Evolutionary conservation across 2,797 vertebrate genomes (phyloP).

Genomic region (Pseudochromis fuscus): DNA sequence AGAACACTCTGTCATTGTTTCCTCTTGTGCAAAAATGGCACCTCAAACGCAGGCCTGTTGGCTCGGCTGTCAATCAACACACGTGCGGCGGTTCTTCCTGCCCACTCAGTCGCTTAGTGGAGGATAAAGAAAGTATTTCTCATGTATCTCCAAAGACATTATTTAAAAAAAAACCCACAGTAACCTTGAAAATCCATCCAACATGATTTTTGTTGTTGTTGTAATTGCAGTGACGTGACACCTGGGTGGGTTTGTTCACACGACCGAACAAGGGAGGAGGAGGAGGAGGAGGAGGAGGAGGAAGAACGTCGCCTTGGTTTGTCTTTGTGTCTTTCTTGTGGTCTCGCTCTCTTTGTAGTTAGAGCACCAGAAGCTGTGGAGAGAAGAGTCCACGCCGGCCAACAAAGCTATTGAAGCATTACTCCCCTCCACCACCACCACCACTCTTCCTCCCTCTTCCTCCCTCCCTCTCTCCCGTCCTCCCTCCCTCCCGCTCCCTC

Average conservation of each 20-base stretch:
- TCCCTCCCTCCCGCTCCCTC: slow-evolving; percentile 65
- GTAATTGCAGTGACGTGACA: too few species aligned
- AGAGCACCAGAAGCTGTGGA: slow-evolving; percentile 70
- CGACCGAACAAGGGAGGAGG: not conserved
- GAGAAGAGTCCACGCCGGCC: slow-evolving; percentile 64
- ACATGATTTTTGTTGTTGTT: not conserved
- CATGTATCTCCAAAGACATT: too few species aligned
- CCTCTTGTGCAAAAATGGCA: too few species aligned
- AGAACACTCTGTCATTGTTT: too few species aligned
- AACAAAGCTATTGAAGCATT: slow-evolving; percentile 90
- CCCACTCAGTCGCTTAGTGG: too few species aligned
- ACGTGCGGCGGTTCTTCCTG: too few species aligned
- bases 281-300: not conserved
- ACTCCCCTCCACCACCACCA: slow-evolving; percentile 29
- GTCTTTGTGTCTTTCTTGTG: slow-evolving; percentile 27
- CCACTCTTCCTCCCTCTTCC: slow-evolving; percentile 15
- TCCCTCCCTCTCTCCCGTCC: slow-evolving; percentile 48
- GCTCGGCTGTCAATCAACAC: too few species aligned
- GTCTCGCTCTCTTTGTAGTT: slow-evolving; percentile 64
- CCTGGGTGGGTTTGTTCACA: slow-evolving; percentile 11
- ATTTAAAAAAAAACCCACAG: not conserved
- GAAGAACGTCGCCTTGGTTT: slow-evolving; percentile 10
- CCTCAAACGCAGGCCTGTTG: too few species aligned
- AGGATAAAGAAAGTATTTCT: too few species aligned
- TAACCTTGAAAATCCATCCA: not conserved